phyloP scores from a whole-genome alignment of 2,797 vertebrate genomes.

The Sebastes ruberrimus region DNA sequence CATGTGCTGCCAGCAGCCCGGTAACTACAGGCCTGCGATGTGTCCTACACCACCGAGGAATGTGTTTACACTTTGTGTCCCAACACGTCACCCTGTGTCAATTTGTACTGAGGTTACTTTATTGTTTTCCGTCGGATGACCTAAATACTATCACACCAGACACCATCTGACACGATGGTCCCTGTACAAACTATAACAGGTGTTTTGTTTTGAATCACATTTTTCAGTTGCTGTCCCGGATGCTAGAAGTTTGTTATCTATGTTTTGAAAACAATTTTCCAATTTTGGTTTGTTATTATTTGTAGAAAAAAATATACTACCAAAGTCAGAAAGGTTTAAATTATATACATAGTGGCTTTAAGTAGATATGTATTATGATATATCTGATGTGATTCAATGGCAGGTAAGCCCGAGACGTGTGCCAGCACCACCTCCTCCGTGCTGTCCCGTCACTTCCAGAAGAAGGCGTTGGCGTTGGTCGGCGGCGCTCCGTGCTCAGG shows the following conservation, averaged over 20 bases:
- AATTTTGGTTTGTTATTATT: background rate
- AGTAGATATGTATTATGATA: background rate
- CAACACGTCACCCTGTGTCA: conserved; percentile 32
- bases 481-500: conserved; percentile 80
- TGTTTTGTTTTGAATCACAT: background rate
- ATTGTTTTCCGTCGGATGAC: conserved; percentile 20
- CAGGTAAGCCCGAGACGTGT: conserved; percentile 78
- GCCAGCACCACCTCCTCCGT: conserved; percentile 82
- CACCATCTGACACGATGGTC: background rate
- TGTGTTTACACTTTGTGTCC: conserved; percentile 54
- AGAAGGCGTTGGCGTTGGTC: conserved; percentile 65
- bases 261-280: background rate
- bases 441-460: conserved; percentile 75
- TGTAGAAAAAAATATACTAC: background rate
- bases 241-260: background rate
- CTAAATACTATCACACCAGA: background rate
- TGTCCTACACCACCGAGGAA: conserved; percentile 30
- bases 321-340: background rate
- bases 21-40: conserved; percentile 65
- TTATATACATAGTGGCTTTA: background rate
- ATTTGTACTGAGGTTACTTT: conserved; percentile 27
- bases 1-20: conserved; percentile 85
- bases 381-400: background rate
- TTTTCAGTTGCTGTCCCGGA: background rate
- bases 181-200: background rate